A percentile compares a stretch with the other conserved stretches of the same genome.
These are phyloP conservation scores for Epinotia nisella DNA, from an alignment of 2,888 invertebrate genomes.

Conservation along the genomic window DNA sequence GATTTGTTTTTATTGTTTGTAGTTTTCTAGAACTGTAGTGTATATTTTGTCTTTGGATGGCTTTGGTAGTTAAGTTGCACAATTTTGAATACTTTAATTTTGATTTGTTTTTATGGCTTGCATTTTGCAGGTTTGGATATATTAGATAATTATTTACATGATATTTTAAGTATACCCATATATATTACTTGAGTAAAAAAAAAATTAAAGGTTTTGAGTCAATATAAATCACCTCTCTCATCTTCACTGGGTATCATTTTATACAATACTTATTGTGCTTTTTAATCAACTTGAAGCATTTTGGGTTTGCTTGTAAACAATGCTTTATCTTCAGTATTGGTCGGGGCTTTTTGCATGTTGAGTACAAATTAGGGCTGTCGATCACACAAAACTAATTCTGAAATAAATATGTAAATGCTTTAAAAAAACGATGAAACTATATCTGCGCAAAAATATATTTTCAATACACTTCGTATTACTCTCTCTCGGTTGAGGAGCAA, in stretches of 20 bases:
- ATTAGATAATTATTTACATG: conserved; percentile 1
- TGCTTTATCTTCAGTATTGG: not conserved
- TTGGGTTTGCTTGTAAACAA: conserved; percentile 16
- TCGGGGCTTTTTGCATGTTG: conserved; percentile 23
- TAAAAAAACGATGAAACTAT: not conserved
- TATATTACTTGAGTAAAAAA: too few relatives aligned
- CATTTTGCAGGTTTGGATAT: conserved; percentile 56
- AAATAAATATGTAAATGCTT: not conserved
- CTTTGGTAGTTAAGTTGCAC: conserved; percentile 46
- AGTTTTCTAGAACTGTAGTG: conserved; percentile 52
- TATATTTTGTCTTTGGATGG: conserved; percentile 54
- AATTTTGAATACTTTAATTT: not conserved
- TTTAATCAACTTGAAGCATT: not conserved
- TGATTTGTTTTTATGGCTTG: conserved; percentile 29
- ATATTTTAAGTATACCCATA: too few relatives aligned
- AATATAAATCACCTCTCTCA: too few relatives aligned
- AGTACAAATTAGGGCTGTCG: conserved; percentile 44
- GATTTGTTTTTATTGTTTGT: conserved; percentile 63
- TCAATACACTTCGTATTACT: not conserved
- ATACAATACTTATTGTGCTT: not conserved
- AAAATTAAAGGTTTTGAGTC: too few relatives aligned
- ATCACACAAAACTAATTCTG: conserved; percentile 31
- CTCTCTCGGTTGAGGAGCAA: conserved; percentile 24
- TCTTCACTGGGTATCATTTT: conserved; percentile 10
- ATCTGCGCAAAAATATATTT: too few relatives aligned